phyloP scores from a whole-genome alignment of 2,797 vertebrate genomes.

The Lacerta agilis region DNA sequence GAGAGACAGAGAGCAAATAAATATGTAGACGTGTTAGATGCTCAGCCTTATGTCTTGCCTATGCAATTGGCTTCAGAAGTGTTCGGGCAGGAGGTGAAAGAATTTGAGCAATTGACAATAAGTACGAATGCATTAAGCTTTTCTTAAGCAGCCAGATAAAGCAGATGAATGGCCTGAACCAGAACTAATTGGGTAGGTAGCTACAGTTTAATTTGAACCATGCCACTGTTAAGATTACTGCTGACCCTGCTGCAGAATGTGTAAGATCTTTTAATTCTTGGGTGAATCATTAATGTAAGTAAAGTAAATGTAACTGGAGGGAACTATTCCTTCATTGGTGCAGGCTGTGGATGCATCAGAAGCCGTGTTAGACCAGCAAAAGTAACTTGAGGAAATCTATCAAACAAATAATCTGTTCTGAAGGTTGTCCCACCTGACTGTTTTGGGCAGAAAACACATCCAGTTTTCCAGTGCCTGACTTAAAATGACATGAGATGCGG shows the following conservation, averaged over 20 bases:
- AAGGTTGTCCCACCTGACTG: too few relatives aligned
- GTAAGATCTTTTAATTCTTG: not conserved
- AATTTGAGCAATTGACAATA: not conserved
- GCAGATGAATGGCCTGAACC: not conserved
- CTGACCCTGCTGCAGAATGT: not conserved
- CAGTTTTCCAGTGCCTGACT: too few relatives aligned
- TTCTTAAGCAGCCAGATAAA: not conserved
- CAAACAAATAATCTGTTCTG: too few relatives aligned
- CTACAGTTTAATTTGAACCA: not conserved
- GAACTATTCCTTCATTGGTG: not conserved
- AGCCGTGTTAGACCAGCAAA: too few relatives aligned
- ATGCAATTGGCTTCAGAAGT: not conserved
- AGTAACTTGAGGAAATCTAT: not conserved
- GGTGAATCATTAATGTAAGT: too few relatives aligned
- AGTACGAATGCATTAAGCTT: not conserved
- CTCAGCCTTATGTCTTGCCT: not conserved
- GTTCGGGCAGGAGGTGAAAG: not conserved
- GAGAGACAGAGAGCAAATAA: slow-evolving; percentile 14
- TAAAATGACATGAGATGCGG: too few relatives aligned
- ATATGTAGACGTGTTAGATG: not conserved
- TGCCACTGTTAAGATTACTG: fast-evolving
- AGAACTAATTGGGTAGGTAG: fast-evolving
- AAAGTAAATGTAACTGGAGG: too few relatives aligned
- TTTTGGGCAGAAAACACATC: too few relatives aligned
- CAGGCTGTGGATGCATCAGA: not conserved